Evolutionary conservation across 2,797 vertebrate genomes (phyloP).

Genomic region (Rachycentron canadum): DNA sequence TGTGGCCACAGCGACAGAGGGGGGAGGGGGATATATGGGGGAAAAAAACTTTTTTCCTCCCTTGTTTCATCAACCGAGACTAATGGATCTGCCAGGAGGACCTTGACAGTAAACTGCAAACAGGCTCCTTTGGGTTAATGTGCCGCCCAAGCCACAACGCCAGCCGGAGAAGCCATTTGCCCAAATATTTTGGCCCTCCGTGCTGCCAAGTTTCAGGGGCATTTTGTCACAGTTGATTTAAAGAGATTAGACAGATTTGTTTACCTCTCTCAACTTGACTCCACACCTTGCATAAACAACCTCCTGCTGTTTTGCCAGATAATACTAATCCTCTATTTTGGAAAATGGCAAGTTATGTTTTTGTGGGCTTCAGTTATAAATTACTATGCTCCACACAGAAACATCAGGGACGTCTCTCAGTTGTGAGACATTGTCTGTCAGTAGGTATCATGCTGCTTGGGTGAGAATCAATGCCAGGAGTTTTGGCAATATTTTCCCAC

Average conservation of each 20-base stretch:
- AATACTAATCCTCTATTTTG: slow-evolving; percentile 26
- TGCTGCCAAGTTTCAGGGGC: slow-evolving; percentile 44
- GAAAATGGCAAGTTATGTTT: slow-evolving; percentile 24
- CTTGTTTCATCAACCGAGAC: slow-evolving; percentile 68
- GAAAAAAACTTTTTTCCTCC: slow-evolving; percentile 25
- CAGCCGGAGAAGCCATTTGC: slow-evolving; percentile 70
- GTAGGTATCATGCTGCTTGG: slow-evolving; percentile 21
- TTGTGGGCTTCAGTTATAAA: slow-evolving; percentile 19
- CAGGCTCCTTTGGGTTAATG: slow-evolving; percentile 58
- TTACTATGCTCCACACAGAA: slow-evolving; percentile 19
- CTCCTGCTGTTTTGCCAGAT: slow-evolving; percentile 27
- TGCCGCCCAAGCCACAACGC: slow-evolving; percentile 51
- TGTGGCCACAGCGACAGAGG: slow-evolving; percentile 49
- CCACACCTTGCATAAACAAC: neutral
- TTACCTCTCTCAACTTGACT: slow-evolving; percentile 24
- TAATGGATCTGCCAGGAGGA: slow-evolving; percentile 82
- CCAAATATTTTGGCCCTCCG: slow-evolving; percentile 45
- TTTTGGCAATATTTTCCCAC: slow-evolving; percentile 44
- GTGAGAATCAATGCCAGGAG: slow-evolving; percentile 24
- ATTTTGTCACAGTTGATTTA: slow-evolving; percentile 59
- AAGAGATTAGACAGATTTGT: slow-evolving; percentile 53
- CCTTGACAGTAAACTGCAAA: slow-evolving; percentile 55
- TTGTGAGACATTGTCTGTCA: slow-evolving; percentile 24
- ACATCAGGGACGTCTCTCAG: slow-evolving; percentile 11
- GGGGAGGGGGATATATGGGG: slow-evolving; percentile 26